These are phyloP conservation scores for Chrysemys picta DNA, from an alignment of 2,113 vertebrate genomes.

Conservation along the genomic window DNA sequence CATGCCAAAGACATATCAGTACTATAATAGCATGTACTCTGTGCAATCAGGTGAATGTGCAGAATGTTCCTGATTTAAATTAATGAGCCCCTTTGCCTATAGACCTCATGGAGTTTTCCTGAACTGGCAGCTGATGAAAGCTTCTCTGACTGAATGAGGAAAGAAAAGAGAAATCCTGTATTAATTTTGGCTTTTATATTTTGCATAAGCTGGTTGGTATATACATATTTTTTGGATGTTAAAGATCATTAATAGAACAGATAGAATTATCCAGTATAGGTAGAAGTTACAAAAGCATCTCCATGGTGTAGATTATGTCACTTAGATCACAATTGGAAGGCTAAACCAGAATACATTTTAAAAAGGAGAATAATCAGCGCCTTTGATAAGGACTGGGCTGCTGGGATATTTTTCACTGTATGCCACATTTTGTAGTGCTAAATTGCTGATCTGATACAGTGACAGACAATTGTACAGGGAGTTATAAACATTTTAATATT, in stretches of 20 bases:
- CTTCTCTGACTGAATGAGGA: slow-evolving; percentile 4
- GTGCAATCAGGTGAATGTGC: not conserved
- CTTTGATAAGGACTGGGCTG: slow-evolving; percentile 33
- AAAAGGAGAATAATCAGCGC: not conserved
- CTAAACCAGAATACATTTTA: slow-evolving; percentile 41
- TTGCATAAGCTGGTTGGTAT: slow-evolving; percentile 30
- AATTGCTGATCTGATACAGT: slow-evolving; percentile 53
- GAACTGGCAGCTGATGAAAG: slow-evolving; percentile 44
- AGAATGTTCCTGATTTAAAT: slow-evolving; percentile 2
- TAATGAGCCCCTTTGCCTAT: slow-evolving; percentile 7
- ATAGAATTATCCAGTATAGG: slow-evolving; percentile 40
- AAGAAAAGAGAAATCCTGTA: not conserved
- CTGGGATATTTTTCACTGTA: slow-evolving; percentile 14
- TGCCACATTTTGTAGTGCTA: slow-evolving; percentile 23
- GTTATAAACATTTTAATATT: slow-evolving; percentile 38
- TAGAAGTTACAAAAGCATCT: slow-evolving; percentile 44
- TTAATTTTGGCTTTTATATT: slow-evolving; percentile 39
- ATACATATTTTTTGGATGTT: not conserved
- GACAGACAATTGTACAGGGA: not conserved
- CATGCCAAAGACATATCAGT: not conserved
- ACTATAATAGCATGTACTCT: not conserved
- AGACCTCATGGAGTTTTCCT: slow-evolving; percentile 20
- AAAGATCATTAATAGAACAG: slow-evolving; percentile 42
- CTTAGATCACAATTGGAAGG: not conserved
- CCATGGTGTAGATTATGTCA: slow-evolving; percentile 42